These are phyloP conservation scores for Lacerta viridis DNA, from an alignment of 2,797 vertebrate genomes.

Conservation along the genomic window DNA sequence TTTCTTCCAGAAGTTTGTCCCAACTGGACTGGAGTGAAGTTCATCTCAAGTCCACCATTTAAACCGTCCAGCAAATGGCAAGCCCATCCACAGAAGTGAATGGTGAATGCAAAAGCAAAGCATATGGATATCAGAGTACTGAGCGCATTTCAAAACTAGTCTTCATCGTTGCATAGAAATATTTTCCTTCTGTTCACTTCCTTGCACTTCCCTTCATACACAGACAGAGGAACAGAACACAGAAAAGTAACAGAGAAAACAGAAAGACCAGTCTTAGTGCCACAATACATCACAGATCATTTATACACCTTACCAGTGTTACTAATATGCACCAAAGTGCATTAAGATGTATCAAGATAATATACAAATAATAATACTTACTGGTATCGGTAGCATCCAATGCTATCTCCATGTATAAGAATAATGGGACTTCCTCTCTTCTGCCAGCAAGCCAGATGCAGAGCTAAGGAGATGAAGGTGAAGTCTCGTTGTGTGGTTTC, in stretches of 20 bases:
- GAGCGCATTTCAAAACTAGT: not conserved
- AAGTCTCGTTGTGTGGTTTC: too few species aligned
- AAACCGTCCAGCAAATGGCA: not conserved
- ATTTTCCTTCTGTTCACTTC: not conserved
- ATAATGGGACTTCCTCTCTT: too few species aligned
- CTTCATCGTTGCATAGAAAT: not conserved
- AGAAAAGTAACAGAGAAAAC: not conserved
- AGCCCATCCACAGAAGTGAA: not conserved
- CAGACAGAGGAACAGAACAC: not conserved
- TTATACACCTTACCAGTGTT: not conserved
- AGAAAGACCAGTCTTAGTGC: not conserved
- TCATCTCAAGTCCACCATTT: not conserved
- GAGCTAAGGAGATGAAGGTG: too few species aligned
- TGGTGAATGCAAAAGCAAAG: fast-evolving
- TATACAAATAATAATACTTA: too few species aligned
- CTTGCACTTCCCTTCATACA: not conserved
- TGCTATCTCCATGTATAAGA: too few species aligned
- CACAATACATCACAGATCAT: not conserved
- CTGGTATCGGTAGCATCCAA: too few species aligned
- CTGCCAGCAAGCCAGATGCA: too few species aligned
- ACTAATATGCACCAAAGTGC: not conserved
- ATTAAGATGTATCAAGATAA: not conserved
- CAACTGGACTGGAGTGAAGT: not conserved
- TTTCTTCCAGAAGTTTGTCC: not conserved
- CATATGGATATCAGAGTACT: not conserved